Evolutionary conservation across 2,113 vertebrate species (phyloP).

Genomic region (Podarcis cretensis): DNA sequence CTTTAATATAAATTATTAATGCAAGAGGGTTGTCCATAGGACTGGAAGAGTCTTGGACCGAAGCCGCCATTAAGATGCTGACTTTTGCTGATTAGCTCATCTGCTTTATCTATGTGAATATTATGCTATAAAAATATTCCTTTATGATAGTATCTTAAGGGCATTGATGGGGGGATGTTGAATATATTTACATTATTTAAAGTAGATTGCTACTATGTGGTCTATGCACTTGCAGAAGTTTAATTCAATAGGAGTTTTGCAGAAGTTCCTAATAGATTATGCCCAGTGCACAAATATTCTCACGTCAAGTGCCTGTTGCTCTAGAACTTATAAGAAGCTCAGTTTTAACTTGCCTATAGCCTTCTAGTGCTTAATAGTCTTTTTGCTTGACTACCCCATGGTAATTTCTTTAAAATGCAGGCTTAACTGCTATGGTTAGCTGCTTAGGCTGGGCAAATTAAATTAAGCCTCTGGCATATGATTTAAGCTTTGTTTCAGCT

Average conservation of each 20-base stretch:
- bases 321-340: conserved; percentile 16
- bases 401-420: conserved; percentile 53
- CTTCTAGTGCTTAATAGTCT: conserved; percentile 44
- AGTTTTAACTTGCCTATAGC: conserved; percentile 33
- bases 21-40: not conserved
- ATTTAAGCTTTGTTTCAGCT: conserved; percentile 69
- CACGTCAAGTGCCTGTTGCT: conserved; percentile 1
- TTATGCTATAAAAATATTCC: not conserved
- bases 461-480: conserved; percentile 69
- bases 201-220: not conserved
- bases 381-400: conserved; percentile 51
- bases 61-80: not conserved
- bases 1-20: not conserved
- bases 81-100: not conserved
- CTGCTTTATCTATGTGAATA: not conserved
- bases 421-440: conserved; percentile 60
- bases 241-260: not conserved
- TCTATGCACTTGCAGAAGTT: too few species aligned
- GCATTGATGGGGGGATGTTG: not conserved
- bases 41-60: not conserved
- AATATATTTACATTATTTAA: not conserved
- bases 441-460: conserved; percentile 70
- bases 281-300: not conserved
- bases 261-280: not conserved
- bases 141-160: not conserved